A percentile compares a stretch with the other conserved stretches of the same genome.
Conservation (phyloP, 2,888 invertebrate species). For the Adineta ricciae region DNA sequence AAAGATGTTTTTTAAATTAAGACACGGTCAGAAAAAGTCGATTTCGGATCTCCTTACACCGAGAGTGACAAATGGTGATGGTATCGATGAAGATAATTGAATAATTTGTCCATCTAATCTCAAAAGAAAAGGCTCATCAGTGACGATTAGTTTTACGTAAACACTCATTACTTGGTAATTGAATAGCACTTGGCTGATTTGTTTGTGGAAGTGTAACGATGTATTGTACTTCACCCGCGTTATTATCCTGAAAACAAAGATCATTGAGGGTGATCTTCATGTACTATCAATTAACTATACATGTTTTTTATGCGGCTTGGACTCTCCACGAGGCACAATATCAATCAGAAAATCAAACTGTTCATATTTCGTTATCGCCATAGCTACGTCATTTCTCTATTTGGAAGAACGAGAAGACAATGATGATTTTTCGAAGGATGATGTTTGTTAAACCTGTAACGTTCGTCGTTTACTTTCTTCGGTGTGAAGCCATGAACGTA, state of each 20-base stretch:
- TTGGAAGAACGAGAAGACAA: too few species aligned
- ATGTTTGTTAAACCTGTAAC: slow-evolving; percentile 53
- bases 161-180: neutral
- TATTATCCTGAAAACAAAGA: neutral
- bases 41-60: neutral
- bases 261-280: neutral
- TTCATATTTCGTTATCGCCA: slow-evolving; percentile 80
- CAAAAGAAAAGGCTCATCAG: neutral
- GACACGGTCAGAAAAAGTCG: neutral
- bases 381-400: slow-evolving; percentile 86
- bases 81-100: neutral
- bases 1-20: too few species aligned
- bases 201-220: neutral
- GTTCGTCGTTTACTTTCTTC: slow-evolving; percentile 91
- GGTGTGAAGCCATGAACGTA: slow-evolving; percentile 89
- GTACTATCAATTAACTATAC: neutral
- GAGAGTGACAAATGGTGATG: neutral
- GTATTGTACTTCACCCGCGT: slow-evolving; percentile 1
- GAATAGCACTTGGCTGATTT: neutral
- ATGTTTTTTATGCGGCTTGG: slow-evolving; percentile 30
- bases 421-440: too few species aligned
- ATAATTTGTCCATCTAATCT: neutral
- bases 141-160: neutral
- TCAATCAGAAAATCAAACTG: slow-evolving; percentile 93
- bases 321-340: slow-evolving; percentile 77